Base-by-base conservation (phyloP, 2,797 vertebrate genomes). In the Aphelocoma californica region DNA sequence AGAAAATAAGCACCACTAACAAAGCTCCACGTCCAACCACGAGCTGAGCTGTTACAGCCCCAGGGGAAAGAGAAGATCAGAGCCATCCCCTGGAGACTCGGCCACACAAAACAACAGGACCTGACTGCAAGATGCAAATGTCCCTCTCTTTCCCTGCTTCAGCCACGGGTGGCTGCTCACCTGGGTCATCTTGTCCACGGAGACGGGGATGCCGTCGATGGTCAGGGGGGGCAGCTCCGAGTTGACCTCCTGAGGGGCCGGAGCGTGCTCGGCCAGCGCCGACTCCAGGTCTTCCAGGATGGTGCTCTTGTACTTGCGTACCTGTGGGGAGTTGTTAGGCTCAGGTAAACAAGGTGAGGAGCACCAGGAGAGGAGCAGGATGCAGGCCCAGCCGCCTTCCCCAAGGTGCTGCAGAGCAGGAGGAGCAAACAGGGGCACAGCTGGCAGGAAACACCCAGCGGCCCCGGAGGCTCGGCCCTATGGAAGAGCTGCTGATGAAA, bases 151-250 rank as follows among this genome's bases (percentile, higher is more conserved):
- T 7, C 42, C 58, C 42, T 36, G 64, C 25, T 77, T 51, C 74
- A n/a, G 62, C 81, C 92, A 14, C 2, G 29, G 20, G 36, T 21
- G 53, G 34, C 12, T 28, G 90, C 96, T 97, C 95, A 99, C 99
- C 99, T 99, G 99, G 88, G 99, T 99, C 99, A 99, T 99, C 97
- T 99, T 99, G 98, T 99, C 99, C 97, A 99, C 99, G 9, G 99
- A 99, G 61, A 99, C 99, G 0, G 99, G 99, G 97, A 99, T 99
- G 95, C 99, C 99, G 0, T 99, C 99, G 6, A 99, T 99, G 94
- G 99, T 99, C 89, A 99, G 98, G 9, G 99, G 99, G 0, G 99
- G 99, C 84, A 99, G 97, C 95, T 99, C 99, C 0, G 99, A 99
- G 96, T 98, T 99, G 93, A 99, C 97, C 70, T 99, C 99, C 74